A percentile compares a stretch with the other conserved stretches of the same genome.
These are phyloP conservation scores for Lasioglossum pauxillum DNA, from an alignment of 2,888 invertebrate genomes.

Conservation along the genomic window DNA sequence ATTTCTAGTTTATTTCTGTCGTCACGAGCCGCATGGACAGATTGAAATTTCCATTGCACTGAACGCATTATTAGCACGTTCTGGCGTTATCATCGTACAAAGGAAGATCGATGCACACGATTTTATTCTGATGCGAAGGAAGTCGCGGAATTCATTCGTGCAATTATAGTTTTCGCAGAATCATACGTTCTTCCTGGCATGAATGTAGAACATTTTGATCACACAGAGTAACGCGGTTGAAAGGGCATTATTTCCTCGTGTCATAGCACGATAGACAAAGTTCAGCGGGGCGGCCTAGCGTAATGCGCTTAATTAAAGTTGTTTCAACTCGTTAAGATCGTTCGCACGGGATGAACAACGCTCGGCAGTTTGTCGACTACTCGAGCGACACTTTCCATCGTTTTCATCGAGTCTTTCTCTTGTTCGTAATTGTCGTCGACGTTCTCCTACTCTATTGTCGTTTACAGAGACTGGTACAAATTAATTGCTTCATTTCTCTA, in stretches of 20 bases:
- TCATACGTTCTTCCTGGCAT: not conserved
- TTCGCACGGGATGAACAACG: constrained; percentile 82
- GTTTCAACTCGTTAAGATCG: constrained; percentile 84
- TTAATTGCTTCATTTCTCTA: not conserved
- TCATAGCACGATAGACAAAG: constrained; percentile 69
- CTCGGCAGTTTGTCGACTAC: constrained; percentile 54
- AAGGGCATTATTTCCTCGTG: constrained; percentile 66
- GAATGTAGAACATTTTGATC: constrained; percentile 10
- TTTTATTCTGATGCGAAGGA: not conserved
- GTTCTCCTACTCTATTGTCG: not conserved
- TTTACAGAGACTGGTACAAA: not conserved
- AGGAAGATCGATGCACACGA: not conserved
- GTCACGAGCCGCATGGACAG: not conserved
- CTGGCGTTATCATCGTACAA: not conserved
- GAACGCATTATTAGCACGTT: not conserved
- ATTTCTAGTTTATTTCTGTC: not conserved
- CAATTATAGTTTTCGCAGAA: not conserved
- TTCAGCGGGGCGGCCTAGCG: constrained; percentile 75
- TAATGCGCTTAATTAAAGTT: constrained; percentile 84
- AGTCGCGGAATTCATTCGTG: not conserved
- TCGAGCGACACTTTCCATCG: constrained; percentile 55
- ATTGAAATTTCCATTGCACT: not conserved
- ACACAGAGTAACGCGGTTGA: constrained; percentile 36
- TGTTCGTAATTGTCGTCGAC: not conserved
- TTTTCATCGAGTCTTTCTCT: constrained; percentile 25